These are phyloP conservation scores for Neolamprologus fasciatus DNA, from an alignment of 2,113 vertebrate genomes.

Conservation along the genomic window DNA sequence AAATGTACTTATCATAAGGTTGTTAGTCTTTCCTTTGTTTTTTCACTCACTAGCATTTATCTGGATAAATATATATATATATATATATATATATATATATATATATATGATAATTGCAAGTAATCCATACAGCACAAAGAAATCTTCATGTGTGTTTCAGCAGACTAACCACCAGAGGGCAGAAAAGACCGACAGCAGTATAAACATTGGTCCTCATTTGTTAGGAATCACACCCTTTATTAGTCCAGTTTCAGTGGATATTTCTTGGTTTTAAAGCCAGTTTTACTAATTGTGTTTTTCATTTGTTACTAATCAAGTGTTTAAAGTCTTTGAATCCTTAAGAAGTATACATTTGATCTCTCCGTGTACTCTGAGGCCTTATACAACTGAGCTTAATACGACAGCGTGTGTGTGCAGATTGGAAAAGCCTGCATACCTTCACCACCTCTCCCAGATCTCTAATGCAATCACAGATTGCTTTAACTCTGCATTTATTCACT, in stretches of 20 bases:
- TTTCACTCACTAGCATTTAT: neutral
- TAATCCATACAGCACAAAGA: neutral
- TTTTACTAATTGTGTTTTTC: neutral
- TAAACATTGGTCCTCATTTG: neutral
- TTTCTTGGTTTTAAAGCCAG: neutral
- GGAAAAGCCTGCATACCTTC: neutral
- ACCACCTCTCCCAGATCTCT: neutral
- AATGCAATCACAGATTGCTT: neutral
- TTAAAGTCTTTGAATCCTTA: neutral
- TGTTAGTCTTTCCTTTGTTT: neutral
- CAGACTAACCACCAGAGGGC: neutral
- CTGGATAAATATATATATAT: neutral
- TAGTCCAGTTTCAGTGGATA: neutral
- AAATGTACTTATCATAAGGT: neutral
- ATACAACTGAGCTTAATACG: neutral
- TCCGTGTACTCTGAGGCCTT: neutral
- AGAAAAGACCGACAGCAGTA: neutral
- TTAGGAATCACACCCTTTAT: neutral
- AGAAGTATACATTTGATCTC: neutral
- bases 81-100: too few relatives aligned
- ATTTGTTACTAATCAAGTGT: neutral
- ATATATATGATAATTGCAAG: neutral
- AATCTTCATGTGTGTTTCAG: neutral
- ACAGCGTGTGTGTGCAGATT: neutral
- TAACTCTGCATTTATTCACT: neutral